These are phyloP conservation scores for Aphidoletes aphidimyza DNA, from an alignment of 2,888 invertebrate species.

Conservation along the genomic window DNA sequence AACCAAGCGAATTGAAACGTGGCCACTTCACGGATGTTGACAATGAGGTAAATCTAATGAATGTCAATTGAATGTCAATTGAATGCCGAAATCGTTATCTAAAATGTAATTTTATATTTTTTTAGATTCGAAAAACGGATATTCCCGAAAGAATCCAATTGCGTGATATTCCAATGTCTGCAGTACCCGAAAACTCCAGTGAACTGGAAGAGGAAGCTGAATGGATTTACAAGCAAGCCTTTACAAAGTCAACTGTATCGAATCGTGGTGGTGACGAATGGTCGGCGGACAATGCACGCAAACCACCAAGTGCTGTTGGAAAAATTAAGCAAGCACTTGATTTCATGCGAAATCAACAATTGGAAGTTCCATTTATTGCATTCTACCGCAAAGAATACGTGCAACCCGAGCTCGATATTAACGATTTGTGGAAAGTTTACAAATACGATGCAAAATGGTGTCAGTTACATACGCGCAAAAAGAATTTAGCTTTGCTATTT, in stretches of 20 bases:
- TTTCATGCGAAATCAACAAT: conserved; percentile 93
- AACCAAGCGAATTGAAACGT: conserved; percentile 95
- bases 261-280: conserved; percentile 73
- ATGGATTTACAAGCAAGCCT: conserved; percentile 97
- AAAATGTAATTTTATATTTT: too few species aligned
- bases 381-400: conserved; percentile 99
- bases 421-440: conserved; percentile 98
- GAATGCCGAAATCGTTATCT: conserved; percentile 4
- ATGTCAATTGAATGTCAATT: neutral
- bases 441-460: conserved; percentile 96
- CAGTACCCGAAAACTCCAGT: conserved; percentile 82
- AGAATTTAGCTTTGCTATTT: conserved; percentile 82
- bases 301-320: conserved; percentile 78
- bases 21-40: conserved; percentile 95
- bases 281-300: conserved; percentile 69
- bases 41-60: conserved; percentile 72
- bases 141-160: conserved; percentile 93
- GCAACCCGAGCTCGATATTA: conserved; percentile 91
- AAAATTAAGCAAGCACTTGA: conserved; percentile 95
- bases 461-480: conserved; percentile 85
- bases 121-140: conserved; percentile 83
- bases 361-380: conserved; percentile 98
- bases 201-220: conserved; percentile 95
- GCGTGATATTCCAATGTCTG: conserved; percentile 85
- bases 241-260: conserved; percentile 84